Percentiles rank a stretch among this genome's conserved stretches.
Evolutionary conservation across 2,797 vertebrate species (phyloP).

Genomic region (Ceryle rudis): DNA sequence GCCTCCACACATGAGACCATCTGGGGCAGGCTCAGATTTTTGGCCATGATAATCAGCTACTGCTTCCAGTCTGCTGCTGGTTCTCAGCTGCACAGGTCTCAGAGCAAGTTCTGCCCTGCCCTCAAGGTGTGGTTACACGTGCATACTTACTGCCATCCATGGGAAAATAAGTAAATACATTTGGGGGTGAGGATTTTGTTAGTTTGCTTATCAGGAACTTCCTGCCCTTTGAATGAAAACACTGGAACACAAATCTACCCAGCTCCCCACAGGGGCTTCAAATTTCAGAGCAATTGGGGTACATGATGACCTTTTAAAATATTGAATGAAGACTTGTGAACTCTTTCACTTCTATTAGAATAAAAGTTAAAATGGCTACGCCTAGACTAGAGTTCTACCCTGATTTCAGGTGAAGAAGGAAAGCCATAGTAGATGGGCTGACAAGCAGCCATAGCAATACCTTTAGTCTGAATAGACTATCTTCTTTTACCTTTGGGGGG

Average conservation of each 20-base stretch:
- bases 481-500: background rate
- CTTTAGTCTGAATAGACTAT: background rate
- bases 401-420: background rate
- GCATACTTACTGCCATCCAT: background rate
- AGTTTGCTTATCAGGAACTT: background rate
- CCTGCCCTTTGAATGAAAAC: background rate
- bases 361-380: background rate
- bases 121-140: fast-evolving
- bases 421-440: background rate
- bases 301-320: background rate
- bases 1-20: background rate
- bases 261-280: no score
- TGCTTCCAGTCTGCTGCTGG: background rate
- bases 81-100: fast-evolving
- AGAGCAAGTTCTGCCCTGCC: background rate
- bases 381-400: background rate
- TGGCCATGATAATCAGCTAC: background rate
- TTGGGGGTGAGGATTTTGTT: background rate
- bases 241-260: background rate
- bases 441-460: background rate
- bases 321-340: fast-evolving
- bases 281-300: background rate
- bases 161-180: background rate
- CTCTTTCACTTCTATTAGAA: background rate
- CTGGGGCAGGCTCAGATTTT: background rate